Evolutionary conservation across 2,113 vertebrate genomes (phyloP).

Genomic region (Oenanthe melanoleuca): DNA sequence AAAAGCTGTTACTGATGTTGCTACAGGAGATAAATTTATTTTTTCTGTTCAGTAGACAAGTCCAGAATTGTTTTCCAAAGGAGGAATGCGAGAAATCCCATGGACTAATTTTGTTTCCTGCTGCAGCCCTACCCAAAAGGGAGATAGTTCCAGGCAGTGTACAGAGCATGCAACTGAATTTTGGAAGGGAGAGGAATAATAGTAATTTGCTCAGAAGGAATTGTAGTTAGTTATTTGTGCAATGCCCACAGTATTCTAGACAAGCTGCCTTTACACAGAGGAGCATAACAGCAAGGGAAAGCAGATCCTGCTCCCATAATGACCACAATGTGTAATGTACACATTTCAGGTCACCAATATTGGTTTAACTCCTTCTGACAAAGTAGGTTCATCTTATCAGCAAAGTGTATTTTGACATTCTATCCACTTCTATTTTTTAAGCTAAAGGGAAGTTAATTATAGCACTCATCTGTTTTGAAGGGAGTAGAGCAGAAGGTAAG

Average conservation of each 20-base stretch:
- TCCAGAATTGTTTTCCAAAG: not conserved
- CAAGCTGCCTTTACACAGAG: not conserved
- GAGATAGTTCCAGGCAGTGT: not conserved
- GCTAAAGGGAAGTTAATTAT: conserved; percentile 47
- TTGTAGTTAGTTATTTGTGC: not conserved
- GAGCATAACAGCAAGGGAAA: not conserved
- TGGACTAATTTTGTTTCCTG: not conserved
- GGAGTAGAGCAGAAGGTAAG: conserved; percentile 61
- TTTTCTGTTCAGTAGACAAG: not conserved
- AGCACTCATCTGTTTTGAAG: conserved; percentile 20
- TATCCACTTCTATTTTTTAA: conserved; percentile 40
- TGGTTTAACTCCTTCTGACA: not conserved
- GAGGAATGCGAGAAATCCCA: not conserved
- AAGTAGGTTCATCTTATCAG: conserved; percentile 6
- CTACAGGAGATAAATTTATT: not conserved
- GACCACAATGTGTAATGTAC: not conserved
- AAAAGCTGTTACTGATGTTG: not conserved
- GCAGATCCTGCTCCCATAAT: not conserved
- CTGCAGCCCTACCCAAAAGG: not conserved
- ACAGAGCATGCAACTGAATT: not conserved
- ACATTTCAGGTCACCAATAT: not conserved
- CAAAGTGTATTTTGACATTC: conserved; percentile 11
- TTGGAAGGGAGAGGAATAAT: not conserved
- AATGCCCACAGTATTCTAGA: not conserved
- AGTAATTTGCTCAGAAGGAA: not conserved